Conservation (phyloP, 1,140 invertebrate species). For the Leptonema lineaticorne region DNA sequence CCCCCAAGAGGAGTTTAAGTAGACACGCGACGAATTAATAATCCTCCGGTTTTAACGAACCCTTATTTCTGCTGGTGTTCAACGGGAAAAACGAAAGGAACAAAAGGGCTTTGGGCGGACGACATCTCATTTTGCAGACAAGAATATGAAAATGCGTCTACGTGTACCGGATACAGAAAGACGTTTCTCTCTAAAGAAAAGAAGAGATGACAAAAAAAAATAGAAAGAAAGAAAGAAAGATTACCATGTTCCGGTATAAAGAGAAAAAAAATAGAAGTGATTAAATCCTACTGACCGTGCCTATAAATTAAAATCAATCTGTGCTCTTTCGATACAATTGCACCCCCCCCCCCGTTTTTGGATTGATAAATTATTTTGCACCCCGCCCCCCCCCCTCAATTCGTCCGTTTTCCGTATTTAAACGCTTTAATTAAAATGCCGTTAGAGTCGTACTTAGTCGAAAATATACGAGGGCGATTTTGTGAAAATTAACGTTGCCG, state of each 20-base stretch:
- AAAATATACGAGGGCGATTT: slow-evolving; percentile 2
- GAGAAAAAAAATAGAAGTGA: too few species aligned
- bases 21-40: not conserved
- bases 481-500: not conserved
- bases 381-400: too few species aligned
- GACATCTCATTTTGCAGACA: not conserved
- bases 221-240: too few species aligned
- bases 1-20: not conserved
- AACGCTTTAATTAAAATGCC: not conserved
- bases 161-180: not conserved
- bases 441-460: not conserved
- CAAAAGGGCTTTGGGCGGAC: not conserved
- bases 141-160: not conserved
- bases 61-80: not conserved
- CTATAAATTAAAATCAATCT: too few species aligned
- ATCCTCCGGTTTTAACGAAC: not conserved
- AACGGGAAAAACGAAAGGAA: too few species aligned
- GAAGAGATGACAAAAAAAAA: too few species aligned
- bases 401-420: not conserved
- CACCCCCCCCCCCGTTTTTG: too few species aligned
- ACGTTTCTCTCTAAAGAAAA: too few species aligned
- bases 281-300: too few species aligned
- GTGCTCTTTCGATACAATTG: too few species aligned
- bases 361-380: too few species aligned
- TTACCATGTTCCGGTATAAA: too few species aligned